Evolutionary conservation across 2,888 invertebrate genomes (phyloP), one percentile per base, ranked within the genome.

Genomic region (Ornithoptera alexandrae): DNA sequence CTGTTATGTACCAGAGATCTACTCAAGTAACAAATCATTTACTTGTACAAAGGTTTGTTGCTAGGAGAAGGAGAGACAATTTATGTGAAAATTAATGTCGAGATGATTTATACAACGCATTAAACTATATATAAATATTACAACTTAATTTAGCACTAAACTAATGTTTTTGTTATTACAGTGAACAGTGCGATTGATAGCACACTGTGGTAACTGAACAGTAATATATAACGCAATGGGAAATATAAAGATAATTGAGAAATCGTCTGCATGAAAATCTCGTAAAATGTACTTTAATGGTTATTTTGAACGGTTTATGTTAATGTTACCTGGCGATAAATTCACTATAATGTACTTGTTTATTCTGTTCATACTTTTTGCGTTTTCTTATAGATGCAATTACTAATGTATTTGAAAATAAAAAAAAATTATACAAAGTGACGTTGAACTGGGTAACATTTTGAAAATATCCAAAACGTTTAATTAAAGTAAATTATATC

Each of bases 281-380:
- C 58, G 68, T 68, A 46, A 68, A 68, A 46, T 59, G 68, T 68
- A 59, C 62, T 58, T 58, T 64, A 68, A 68, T 68, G 63, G 68
- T 68, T 63, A 68, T 68, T 64, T 50, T 30, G 59, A 68, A 68
- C 63, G 50, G 68, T 64, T 63, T 59, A 68, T 68, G 68, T 68
- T 36, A 59, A 59, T 63, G 30, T 63, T 68, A 68, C 62, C 62
- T 63, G 68, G 18, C 68, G 58, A 68, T 68, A 68, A 68, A 68
- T 68, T 50, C 58, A 68, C 46, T 36, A 46, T 68, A 68, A 68
- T 68, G 63, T 68, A 59, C 22, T 68, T 68, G 63, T 68, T 68
- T 68, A 68, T 57, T 57, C 57, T 62, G 42, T 24, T 67, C 39
- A 36, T 39, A 36, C 61, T 39, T 39, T 39, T 17, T 17, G 10